Evolutionary conservation across 2,888 invertebrate genomes (phyloP), one percentile per base, ranked within the genome.

Genomic region (Dendrolimus houi): DNA sequence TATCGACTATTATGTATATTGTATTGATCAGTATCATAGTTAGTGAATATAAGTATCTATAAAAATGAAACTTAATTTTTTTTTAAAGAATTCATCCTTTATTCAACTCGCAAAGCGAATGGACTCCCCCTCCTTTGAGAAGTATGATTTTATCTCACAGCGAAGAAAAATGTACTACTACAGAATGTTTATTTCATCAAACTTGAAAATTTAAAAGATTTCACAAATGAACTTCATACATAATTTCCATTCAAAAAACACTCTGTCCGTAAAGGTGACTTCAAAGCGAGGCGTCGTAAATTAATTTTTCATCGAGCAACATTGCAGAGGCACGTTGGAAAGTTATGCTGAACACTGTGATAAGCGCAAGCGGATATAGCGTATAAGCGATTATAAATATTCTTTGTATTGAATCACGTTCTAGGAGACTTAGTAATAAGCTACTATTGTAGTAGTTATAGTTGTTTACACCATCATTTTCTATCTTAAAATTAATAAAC

Each of bases 251-350:
- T 70, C 67, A 62, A 60, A 64, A 62, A 57, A 68, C 72, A 67
- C 60, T 65, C 64, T 66, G 64, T 67, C 58, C 58, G 61, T 52
- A 47, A 64, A 63, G 58, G 63, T 64, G 63, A 68, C 68, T 69
- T 74, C 72, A 71, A 72, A 74, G 67, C 61, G 59, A 55, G 57
- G 59, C 62, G 58, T 68, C 63, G 65, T 62, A 64, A 68, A 72
- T 73, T 68, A 68, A 67, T 73, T 74, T 74, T 71, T 70, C 62
- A 71, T 67, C 64, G 63, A 61, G 64, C 65, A 73, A 67, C 68
- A 66, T 61, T 55, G 65, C 64, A 58, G 56, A 60, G 42, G 62
- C 41, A 64, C 61, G 68, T 64, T 67, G 59, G 47, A 71, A 72
- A 64, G 66, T 67, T 66, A 66, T 64, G 57, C 62, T 65, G 64